These are phyloP conservation scores for Luperina testacea DNA, from an alignment of 2,888 invertebrate species.

Conservation along the genomic window DNA sequence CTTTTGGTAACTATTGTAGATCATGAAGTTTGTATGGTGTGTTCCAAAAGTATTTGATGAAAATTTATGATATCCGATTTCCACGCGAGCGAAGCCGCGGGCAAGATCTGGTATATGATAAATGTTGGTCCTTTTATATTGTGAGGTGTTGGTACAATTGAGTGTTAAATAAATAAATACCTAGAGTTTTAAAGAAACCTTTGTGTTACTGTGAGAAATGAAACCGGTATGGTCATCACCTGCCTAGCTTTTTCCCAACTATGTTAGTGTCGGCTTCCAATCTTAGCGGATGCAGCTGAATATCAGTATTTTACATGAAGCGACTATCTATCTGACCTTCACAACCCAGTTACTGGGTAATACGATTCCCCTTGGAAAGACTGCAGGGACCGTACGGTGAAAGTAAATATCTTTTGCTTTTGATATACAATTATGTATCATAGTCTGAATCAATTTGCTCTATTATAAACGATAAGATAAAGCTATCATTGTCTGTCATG, in stretches of 20 bases:
- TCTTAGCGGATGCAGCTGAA: neutral
- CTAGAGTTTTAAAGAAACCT: neutral
- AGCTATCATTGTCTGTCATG: neutral
- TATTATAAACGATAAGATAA: constrained; percentile 23
- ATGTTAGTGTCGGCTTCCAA: neutral
- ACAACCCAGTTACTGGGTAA: neutral
- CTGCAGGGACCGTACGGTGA: neutral
- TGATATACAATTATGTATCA: neutral
- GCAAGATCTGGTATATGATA: neutral
- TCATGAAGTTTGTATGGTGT: neutral
- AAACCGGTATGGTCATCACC: neutral
- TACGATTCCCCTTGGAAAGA: neutral
- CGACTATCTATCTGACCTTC: neutral
- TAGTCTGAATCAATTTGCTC: constrained; percentile 13
- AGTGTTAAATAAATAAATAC: neutral
- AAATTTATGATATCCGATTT: neutral
- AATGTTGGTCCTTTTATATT: neutral
- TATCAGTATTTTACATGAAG: neutral
- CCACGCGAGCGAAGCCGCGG: neutral
- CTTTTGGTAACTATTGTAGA: neutral
- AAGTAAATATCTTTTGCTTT: neutral
- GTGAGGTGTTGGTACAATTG: neutral
- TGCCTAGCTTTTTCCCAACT: neutral
- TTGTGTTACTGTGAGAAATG: neutral
- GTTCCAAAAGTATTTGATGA: neutral